Evolutionary conservation across 2,113 vertebrate species (phyloP).

Genomic region (Spermophilus dauricus): DNA sequence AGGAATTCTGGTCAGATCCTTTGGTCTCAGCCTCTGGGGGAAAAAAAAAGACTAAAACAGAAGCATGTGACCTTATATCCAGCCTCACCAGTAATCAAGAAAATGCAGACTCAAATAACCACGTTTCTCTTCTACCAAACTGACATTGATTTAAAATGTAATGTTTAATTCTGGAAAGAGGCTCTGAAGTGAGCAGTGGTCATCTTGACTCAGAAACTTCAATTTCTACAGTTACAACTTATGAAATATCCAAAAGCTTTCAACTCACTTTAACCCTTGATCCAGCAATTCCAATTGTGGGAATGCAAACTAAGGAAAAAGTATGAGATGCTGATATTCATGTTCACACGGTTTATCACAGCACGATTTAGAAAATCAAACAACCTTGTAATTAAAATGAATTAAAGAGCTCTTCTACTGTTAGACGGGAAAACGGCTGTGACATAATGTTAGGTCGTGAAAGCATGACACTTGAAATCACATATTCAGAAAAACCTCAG

Average conservation of each 20-base stretch:
- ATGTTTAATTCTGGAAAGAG: not conserved
- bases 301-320: not conserved
- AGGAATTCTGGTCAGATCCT: too few species aligned
- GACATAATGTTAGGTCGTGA: not conserved
- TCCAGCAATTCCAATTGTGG: not conserved
- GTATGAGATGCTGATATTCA: not conserved
- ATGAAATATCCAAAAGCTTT: not conserved
- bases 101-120: constrained; percentile 2
- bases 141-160: constrained; percentile 24
- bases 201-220: not conserved
- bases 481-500: not conserved
- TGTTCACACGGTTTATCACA: not conserved
- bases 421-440: not conserved
- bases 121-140: not conserved
- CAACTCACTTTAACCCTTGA: not conserved
- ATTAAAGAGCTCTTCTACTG: constrained; percentile 16
- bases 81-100: constrained; percentile 1
- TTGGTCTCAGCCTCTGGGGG: too few species aligned
- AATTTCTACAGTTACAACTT: not conserved
- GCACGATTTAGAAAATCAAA: not conserved
- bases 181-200: not conserved
- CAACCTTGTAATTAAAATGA: constrained; percentile 6
- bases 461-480: not conserved
- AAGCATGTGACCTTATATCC: not conserved
- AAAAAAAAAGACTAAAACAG: too few species aligned